phyloP scores from a whole-genome alignment of 2,888 invertebrate genomes.

The Dryobotodes eremita region DNA sequence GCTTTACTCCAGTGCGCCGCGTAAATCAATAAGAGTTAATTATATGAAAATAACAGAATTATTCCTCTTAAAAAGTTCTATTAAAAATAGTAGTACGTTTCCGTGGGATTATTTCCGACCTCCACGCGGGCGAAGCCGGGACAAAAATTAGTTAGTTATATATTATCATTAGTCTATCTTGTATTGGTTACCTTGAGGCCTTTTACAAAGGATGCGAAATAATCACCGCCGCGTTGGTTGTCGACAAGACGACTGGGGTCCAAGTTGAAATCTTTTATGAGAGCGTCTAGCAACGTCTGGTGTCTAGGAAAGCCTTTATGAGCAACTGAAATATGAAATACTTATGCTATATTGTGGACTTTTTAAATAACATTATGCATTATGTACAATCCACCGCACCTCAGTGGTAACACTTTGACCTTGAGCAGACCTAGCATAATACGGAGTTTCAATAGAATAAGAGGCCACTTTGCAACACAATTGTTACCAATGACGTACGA shows the following conservation, averaged over 20 bases:
- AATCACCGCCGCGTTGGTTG: constrained; percentile 72
- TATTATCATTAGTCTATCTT: background rate
- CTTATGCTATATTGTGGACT: background rate
- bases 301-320: constrained; percentile 94
- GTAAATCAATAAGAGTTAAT: no score
- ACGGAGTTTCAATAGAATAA: background rate
- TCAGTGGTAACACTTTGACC: background rate
- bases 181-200: constrained; percentile 82
- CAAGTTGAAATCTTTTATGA: constrained; percentile 78
- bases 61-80: no score
- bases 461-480: background rate
- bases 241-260: constrained; percentile 72
- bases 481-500: background rate
- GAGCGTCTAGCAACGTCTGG: constrained; percentile 86
- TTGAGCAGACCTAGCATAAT: background rate
- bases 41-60: no score
- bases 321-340: constrained; percentile 89
- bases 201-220: constrained; percentile 82
- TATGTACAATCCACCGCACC: background rate
- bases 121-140: no score
- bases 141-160: background rate
- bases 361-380: no score
- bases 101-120: no score
- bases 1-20: no score
- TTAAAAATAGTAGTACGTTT: no score